Base-by-base conservation (phyloP, 1,140 invertebrate species). In the Paralvinella palmiformis region DNA sequence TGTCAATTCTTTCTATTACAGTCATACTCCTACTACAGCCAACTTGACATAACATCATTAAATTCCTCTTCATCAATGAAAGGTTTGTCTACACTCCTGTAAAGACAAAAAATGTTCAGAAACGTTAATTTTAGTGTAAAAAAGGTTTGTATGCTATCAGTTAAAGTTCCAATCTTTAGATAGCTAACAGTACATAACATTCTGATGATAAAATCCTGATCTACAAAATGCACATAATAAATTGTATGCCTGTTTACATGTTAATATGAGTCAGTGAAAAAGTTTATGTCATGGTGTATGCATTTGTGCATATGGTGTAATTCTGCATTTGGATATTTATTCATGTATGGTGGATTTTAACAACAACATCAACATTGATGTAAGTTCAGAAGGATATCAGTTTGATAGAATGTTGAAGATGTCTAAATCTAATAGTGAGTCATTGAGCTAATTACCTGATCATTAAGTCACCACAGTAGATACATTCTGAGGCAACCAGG, bases 381-480 rank as follows among this genome's bases (percentile, higher is more conserved):
- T 24, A 10, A 10, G 32, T 33, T 33, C 32, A 24, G 32, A 7
- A 10, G 33, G 15, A 33, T 24, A 35, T n/a, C 13, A 36, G 56
- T 17, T 35, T 35, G 3, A 20, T 31, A 63, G 62, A 24, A 44
- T 27, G 20, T 24, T n/a, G n/a, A 10, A 3, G 13, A 5, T 22
- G 27, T 20, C 5, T 5, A 61, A 6, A 13, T 13, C 55, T 20
- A 10, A 37, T 24, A 44, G 44, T 17, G 70, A 63, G 37, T 65
- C 70, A 41, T 58, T 62, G 31, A 36, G 20, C 37, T 67, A 69
- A 66, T 36, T 64, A 80, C 72, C 75, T 86, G 67, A 98, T 94
- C 86, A 96, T 92, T 70, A 90, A 84, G 72, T 93, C 90, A 7
- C 94, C 94, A 81, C 95, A 98, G 76, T 90, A 94, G 0, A 95